phyloP scores from a whole-genome alignment of 2,113 vertebrate genomes.

The Mustela nigripes region DNA sequence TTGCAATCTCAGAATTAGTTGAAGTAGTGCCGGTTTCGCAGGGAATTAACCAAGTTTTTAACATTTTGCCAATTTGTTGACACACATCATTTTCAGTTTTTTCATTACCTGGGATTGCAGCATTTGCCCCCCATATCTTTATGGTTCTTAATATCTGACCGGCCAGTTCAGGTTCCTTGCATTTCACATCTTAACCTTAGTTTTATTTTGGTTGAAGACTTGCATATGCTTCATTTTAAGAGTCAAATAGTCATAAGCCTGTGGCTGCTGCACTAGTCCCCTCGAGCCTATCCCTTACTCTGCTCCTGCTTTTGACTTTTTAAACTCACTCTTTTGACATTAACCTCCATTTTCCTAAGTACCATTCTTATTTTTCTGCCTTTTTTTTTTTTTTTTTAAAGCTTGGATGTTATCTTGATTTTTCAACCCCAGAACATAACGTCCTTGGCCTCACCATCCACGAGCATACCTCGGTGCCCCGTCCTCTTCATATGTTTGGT shows the following conservation, averaged over 20 bases:
- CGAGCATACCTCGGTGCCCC: not conserved
- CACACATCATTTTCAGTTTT: not conserved
- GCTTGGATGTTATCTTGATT: not conserved
- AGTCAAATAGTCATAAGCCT: not conserved
- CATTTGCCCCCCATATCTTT: not conserved
- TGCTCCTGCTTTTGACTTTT: not conserved
- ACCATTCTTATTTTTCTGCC: constrained; percentile 28
- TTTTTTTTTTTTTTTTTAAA: not conserved
- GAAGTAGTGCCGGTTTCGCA: not conserved
- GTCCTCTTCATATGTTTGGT: not conserved
- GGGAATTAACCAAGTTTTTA: not conserved
- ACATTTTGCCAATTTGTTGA: not conserved
- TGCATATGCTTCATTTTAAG: not conserved
- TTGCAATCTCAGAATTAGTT: not conserved
- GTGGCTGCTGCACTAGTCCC: not conserved
- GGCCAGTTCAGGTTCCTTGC: not conserved
- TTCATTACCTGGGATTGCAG: not conserved
- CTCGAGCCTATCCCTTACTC: not conserved
- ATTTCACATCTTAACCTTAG: not conserved
- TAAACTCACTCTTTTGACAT: not conserved
- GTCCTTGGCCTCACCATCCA: not conserved
- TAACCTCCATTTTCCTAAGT: not conserved
- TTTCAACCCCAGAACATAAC: not conserved
- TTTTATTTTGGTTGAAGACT: constrained; percentile 29
- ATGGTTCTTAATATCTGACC: not conserved